Percentiles rank a stretch among this genome's conserved stretches.
phyloP scores from a whole-genome alignment of 2,797 vertebrate genomes.

The Gorsachius magnificus region DNA sequence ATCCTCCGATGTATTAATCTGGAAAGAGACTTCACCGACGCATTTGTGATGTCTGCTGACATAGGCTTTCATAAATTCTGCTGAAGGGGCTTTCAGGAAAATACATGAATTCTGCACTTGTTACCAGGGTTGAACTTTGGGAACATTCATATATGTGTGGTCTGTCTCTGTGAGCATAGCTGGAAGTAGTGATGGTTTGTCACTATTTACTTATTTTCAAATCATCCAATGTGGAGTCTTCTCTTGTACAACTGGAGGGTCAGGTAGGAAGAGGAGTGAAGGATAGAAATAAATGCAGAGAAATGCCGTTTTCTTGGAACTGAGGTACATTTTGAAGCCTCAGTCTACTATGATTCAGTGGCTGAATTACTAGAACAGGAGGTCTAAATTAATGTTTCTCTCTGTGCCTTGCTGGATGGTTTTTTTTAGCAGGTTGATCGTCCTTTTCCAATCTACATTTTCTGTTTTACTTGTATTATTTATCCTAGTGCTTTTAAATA shows the following conservation, averaged over 20 bases:
- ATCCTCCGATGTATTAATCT: background rate
- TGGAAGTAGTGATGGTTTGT: background rate
- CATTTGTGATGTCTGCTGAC: background rate
- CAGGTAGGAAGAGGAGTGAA: background rate
- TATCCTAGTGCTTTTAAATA: slow-evolving; percentile 14
- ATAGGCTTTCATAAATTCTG: background rate
- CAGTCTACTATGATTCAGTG: background rate
- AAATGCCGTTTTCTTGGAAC: background rate
- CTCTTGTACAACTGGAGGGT: background rate
- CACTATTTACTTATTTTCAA: background rate
- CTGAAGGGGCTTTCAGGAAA: background rate
- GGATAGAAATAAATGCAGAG: background rate
- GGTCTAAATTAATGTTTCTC: slow-evolving; percentile 9
- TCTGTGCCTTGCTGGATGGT: slow-evolving; percentile 8
- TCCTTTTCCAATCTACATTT: background rate
- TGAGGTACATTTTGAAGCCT: slow-evolving; percentile 7
- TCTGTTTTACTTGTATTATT: slow-evolving; percentile 39
- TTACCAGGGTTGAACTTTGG: background rate
- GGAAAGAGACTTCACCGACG: background rate
- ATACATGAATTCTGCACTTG: background rate
- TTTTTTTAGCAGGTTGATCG: slow-evolving; percentile 18
- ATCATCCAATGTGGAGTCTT: background rate
- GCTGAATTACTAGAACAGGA: slow-evolving; percentile 17
- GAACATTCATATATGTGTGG: background rate
- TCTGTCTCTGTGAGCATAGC: background rate